These are phyloP conservation scores for Pachyseris speciosa DNA, from an alignment of 64 coral and sea anemone genomes.

Conservation along the genomic window DNA sequence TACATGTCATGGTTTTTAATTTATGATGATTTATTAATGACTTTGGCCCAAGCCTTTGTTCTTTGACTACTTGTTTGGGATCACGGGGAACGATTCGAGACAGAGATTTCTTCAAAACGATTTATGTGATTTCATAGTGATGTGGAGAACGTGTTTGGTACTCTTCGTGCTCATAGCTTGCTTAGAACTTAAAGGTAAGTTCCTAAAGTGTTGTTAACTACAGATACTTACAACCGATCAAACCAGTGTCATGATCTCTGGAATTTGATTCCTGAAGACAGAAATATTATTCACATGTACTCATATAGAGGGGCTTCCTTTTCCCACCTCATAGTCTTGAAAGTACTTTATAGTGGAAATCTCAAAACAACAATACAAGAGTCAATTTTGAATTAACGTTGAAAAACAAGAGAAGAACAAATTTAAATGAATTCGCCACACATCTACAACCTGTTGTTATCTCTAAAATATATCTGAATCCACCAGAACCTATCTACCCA, in stretches of 20 bases:
- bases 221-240: not conserved
- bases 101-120: constrained; percentile 29
- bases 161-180: constrained; percentile 28
- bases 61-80: constrained; percentile 34
- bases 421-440: not conserved
- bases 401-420: not conserved
- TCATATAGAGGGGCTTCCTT: not conserved
- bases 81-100: constrained; percentile 21
- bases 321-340: not conserved
- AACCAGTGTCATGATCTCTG: not conserved
- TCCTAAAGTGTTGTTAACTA: not conserved
- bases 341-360: not conserved
- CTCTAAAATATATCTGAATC: constrained; percentile 1
- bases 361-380: too few relatives aligned
- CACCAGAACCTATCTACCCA: not conserved
- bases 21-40: constrained; percentile 88
- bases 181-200: constrained; percentile 66
- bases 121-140: constrained; percentile 32
- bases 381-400: not conserved
- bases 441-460: constrained; percentile 37
- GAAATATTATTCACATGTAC: too few relatives aligned
- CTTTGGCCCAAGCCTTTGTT: constrained; percentile 57
- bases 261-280: not conserved
- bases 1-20: constrained; percentile 84
- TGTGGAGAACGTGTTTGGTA: constrained; percentile 43